These are phyloP conservation scores for Larimichthys crocea DNA, from an alignment of 2,113 vertebrate genomes.

Conservation along the genomic window DNA sequence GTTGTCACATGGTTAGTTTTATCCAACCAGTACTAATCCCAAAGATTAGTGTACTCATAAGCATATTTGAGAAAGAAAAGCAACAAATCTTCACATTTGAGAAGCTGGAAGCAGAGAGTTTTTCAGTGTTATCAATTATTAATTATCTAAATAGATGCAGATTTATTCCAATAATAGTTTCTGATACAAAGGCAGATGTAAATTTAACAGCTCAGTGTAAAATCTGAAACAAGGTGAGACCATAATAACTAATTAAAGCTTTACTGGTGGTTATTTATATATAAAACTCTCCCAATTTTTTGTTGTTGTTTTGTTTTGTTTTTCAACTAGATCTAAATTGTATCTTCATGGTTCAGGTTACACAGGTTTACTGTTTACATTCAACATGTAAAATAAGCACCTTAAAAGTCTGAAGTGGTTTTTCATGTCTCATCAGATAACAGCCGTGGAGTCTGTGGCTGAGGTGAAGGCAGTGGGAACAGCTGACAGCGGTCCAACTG, in stretches of 20 bases:
- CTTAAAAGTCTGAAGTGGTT: constrained; percentile 3
- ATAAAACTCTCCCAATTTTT: too few relatives aligned
- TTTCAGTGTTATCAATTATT: too few relatives aligned
- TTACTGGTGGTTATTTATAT: background rate
- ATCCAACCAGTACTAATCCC: too few relatives aligned
- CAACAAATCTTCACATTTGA: too few relatives aligned
- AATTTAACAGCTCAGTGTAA: background rate
- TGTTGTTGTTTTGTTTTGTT: too few relatives aligned
- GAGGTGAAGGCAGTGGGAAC: constrained; percentile 85
- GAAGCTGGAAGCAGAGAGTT: too few relatives aligned
- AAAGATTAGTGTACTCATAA: too few relatives aligned
- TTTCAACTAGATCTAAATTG: background rate
- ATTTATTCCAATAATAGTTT: too few relatives aligned
- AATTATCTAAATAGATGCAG: too few relatives aligned
- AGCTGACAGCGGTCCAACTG: constrained; percentile 80
- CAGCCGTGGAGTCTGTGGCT: constrained; percentile 76
- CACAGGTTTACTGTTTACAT: background rate
- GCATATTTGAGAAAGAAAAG: too few relatives aligned
- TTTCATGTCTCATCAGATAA: constrained; percentile 59
- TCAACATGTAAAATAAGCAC: background rate
- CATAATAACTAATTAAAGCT: background rate
- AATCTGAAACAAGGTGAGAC: background rate
- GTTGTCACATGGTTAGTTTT: too few relatives aligned
- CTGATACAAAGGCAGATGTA: too few relatives aligned
- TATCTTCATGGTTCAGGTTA: background rate